Base-by-base conservation (phyloP, 2,797 vertebrate species). In the Siniperca undulata region DNA sequence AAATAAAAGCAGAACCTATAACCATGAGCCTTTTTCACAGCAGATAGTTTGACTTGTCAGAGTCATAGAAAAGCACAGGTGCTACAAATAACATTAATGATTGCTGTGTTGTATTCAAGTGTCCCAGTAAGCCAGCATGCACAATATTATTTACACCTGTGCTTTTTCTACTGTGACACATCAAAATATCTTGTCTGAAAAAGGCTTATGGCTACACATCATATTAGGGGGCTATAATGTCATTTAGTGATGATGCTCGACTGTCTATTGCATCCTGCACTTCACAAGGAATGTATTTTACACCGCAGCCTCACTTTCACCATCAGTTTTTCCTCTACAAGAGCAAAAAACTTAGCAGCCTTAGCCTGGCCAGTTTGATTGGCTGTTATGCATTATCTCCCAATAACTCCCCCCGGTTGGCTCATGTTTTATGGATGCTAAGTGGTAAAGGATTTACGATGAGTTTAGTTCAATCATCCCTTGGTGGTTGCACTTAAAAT, bases 341-440 rank as follows among this genome's bases (percentile, higher is more conserved):
- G 22, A 53, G 73, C 36, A 50, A 48, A 64, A 56, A 65, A 70
- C 34, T 52, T 10, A 20, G 48, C 70, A 74, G 69, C 27, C 27
- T 27, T 78, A 72, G 70, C 40, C 11, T 0, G 2, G 40, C 62
- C 60, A 65, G 30, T 44, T 69, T 81, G 77, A 85, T 83, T 86
- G 85, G 79, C 86, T 83, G 65, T 80, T 65, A 53, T 81, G 65
- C 64, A 74, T 72, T 70, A 83, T 78, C 81, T 55, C 77, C 71
- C 16, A 36, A 36, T 73, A 80, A 65, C 65, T 46, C 40, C 61
- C 67, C 30, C 55, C 24, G 61, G 64, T 85, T 80, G n/a, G 53
- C 87, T 93, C 91, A 90, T 94, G 85, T 89, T 90, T 93, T 91
- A 93, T 94, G 83, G 91, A 94, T 94, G 91, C 59, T 79, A 90